Conservation (phyloP, 2,888 invertebrate genomes). For the Apodemia mormo region DNA sequence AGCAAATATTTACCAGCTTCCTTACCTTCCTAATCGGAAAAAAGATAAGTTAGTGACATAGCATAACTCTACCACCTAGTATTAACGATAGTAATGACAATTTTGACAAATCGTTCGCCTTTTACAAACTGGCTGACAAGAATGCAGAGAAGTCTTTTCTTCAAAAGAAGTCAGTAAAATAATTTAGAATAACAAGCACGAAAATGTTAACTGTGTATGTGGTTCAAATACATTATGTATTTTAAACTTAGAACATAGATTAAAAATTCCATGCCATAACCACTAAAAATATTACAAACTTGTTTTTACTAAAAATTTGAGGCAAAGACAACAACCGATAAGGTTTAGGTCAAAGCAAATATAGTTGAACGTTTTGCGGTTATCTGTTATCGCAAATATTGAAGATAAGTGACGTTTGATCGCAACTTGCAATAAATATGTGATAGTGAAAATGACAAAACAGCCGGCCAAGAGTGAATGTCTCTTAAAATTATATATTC, state of each 20-base stretch:
- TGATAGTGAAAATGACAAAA: not conserved
- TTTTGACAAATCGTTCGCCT: too few relatives aligned
- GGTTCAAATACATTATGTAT: too few relatives aligned
- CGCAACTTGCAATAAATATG: conserved; percentile 3
- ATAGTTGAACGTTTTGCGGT: conserved; percentile 50
- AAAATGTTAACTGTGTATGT: too few relatives aligned
- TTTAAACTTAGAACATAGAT: not conserved
- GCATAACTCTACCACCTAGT: too few relatives aligned
- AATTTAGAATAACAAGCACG: too few relatives aligned
- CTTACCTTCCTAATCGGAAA: too few relatives aligned
- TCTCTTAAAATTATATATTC: not conserved
- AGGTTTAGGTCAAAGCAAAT: conserved; percentile 54
- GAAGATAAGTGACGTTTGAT: conserved; percentile 12
- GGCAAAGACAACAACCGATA: conserved; percentile 64
- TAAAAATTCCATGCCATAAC: not conserved
- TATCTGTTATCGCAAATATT: conserved; percentile 49
- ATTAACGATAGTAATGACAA: too few relatives aligned
- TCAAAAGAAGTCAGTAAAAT: too few relatives aligned
- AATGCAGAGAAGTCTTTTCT: too few relatives aligned
- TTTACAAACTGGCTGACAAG: too few relatives aligned
- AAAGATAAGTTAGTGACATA: too few relatives aligned
- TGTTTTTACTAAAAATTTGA: conserved; percentile 22
- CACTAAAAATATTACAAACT: conserved; percentile 2
- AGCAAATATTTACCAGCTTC: too few relatives aligned
- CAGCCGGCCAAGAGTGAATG: not conserved